Conservation (phyloP, 2,797 vertebrate genomes). For the Schizothorax lantsangensis region DNA sequence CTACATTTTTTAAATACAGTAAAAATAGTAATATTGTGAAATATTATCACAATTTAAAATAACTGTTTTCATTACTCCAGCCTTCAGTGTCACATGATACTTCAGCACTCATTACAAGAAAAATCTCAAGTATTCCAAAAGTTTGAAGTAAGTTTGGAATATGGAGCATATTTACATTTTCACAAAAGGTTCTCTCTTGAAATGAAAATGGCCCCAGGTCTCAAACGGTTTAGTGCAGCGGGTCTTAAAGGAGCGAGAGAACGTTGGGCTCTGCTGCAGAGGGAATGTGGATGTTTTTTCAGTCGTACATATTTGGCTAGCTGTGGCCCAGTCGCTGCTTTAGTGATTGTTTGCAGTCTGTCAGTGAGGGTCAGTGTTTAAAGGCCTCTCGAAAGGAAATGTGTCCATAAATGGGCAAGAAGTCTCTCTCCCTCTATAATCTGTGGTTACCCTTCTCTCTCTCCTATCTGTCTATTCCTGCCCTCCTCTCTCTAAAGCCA, state of each 20-base stretch:
- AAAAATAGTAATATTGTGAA: too few relatives aligned
- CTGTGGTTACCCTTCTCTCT: background rate
- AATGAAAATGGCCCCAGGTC: slow-evolving; percentile 18
- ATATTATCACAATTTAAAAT: too few relatives aligned
- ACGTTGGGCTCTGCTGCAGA: slow-evolving; percentile 52
- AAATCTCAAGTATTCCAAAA: background rate
- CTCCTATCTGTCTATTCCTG: background rate
- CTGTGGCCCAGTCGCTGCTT: slow-evolving; percentile 70
- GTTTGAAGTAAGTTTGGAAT: background rate
- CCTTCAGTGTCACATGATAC: background rate
- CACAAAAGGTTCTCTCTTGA: background rate
- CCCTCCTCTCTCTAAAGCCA: slow-evolving; percentile 21
- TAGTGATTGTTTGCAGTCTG: slow-evolving; percentile 67
- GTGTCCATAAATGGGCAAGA: slow-evolving; percentile 85
- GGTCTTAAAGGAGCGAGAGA: slow-evolving; percentile 28
- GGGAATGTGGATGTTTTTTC: slow-evolving; percentile 80
- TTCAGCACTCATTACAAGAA: background rate
- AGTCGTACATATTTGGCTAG: slow-evolving; percentile 66
- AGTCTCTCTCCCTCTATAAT: slow-evolving; percentile 55
- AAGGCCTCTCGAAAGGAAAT: slow-evolving; percentile 80
- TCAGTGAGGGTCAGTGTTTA: slow-evolving; percentile 75
- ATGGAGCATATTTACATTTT: background rate
- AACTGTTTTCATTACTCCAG: too few relatives aligned
- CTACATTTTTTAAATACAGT: too few relatives aligned
- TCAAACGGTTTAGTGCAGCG: slow-evolving; percentile 18